Percentiles rank a stretch among this genome's conserved stretches.
Conservation (phyloP, 2,888 invertebrate species). For the Drosophila antonietae region DNA sequence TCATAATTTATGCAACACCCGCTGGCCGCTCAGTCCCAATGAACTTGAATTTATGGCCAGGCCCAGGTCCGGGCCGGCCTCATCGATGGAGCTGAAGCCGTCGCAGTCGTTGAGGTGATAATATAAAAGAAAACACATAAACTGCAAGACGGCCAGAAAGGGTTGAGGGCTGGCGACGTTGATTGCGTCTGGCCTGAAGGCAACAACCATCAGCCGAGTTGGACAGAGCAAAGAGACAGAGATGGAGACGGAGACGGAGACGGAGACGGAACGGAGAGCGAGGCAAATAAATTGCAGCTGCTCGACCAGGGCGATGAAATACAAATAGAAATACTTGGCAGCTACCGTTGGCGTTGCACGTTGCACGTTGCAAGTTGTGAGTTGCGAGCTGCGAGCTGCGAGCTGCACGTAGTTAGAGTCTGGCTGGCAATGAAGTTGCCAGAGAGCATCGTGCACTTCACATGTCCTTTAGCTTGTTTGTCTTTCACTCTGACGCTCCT, state of each 20-base stretch:
- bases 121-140: constrained; percentile 71
- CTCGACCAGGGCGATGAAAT: constrained; percentile 77
- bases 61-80: constrained; percentile 12
- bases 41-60: constrained; percentile 71
- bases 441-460: constrained; percentile 65
- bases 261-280: constrained; percentile 3
- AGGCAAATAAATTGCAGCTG: constrained; percentile 78
- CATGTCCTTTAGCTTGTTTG: constrained; percentile 80
- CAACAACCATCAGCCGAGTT: constrained; percentile 41
- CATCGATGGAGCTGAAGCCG: constrained; percentile 52
- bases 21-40: constrained; percentile 18
- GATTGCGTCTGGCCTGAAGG: constrained; percentile 71
- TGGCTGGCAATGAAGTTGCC: constrained; percentile 69
- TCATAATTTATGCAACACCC: constrained; percentile 73
- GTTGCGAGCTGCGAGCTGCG: constrained; percentile 11
- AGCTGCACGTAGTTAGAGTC: constrained; percentile 13
- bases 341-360: constrained; percentile 62
- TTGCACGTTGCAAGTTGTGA: constrained; percentile 22
- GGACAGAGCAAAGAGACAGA: constrained; percentile 10
- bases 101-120: constrained; percentile 65
- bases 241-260: not conserved
- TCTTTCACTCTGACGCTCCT: constrained; percentile 75
- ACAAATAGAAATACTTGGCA: constrained; percentile 81
- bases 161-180: constrained; percentile 29
- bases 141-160: constrained; percentile 37